These are phyloP conservation scores for Anoplopoma fimbria DNA, from an alignment of 2,113 vertebrate species.

Conservation along the genomic window DNA sequence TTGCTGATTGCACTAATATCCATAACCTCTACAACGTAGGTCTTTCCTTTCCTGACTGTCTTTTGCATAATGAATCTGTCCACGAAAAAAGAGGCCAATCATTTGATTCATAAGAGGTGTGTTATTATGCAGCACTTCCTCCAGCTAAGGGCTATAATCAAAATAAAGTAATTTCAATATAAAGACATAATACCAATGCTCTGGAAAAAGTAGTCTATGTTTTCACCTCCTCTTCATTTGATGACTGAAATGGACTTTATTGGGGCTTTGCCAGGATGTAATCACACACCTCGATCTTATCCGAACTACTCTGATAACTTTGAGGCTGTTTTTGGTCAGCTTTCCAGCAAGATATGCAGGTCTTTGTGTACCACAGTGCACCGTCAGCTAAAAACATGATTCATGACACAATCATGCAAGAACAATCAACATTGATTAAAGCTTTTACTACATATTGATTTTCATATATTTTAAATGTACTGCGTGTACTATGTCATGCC, in stretches of 20 bases:
- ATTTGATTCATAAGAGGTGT: conserved; percentile 30
- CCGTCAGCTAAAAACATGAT: neutral
- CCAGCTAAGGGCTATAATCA: neutral
- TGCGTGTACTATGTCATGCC: neutral
- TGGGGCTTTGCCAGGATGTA: neutral
- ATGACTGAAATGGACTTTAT: neutral
- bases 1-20: conserved; percentile 59
- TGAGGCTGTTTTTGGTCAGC: neutral
- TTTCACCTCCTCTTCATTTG: neutral
- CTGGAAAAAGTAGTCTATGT: neutral
- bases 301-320: neutral
- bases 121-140: conserved; percentile 14
- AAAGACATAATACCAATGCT: neutral
- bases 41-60: neutral
- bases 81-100: neutral
- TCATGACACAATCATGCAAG: neutral
- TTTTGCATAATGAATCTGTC: conserved; percentile 39
- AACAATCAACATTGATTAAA: neutral
- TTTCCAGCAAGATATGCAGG: neutral
- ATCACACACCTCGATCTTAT: neutral
- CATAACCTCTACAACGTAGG: conserved; percentile 52
- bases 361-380: neutral
- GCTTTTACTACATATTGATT: neutral
- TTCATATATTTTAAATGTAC: neutral
- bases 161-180: neutral